A percentile compares a stretch with the other conserved stretches of the same genome.
These are phyloP conservation scores for Schizopygopsis malacanthus DNA, from an alignment of 2,797 vertebrate genomes.

Conservation along the genomic window DNA sequence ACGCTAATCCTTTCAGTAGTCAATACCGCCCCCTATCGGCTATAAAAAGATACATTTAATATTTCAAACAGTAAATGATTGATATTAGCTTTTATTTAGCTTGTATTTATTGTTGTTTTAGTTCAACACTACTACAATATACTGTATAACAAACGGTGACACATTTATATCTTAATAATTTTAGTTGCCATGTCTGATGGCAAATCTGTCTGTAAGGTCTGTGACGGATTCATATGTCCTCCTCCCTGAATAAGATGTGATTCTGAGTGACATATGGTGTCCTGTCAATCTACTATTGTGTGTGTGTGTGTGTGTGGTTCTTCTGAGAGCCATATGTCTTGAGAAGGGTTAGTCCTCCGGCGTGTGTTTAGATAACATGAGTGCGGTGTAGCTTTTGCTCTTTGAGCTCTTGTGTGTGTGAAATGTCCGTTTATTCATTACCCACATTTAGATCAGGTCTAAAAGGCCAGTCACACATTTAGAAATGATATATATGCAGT, in stretches of 20 bases:
- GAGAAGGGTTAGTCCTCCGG: slow-evolving; percentile 16
- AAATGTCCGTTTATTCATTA: slow-evolving; percentile 47
- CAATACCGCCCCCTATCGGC: slow-evolving; percentile 65
- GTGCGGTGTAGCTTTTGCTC: slow-evolving; percentile 40
- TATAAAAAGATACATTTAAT: neutral
- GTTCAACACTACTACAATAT: neutral
- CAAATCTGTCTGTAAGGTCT: neutral
- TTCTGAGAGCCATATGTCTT: slow-evolving; percentile 38
- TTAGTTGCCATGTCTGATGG: neutral
- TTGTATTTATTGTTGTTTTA: neutral
- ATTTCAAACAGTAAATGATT: neutral
- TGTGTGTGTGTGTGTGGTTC: slow-evolving; percentile 34
- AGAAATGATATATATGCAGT: slow-evolving; percentile 17
- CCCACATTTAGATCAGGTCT: slow-evolving; percentile 34
- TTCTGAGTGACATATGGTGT: slow-evolving; percentile 50
- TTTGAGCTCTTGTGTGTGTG: slow-evolving; percentile 24
- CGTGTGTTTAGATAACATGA: slow-evolving; percentile 45
- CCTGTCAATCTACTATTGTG: slow-evolving; percentile 16
- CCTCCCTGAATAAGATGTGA: slow-evolving; percentile 10
- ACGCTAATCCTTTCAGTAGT: slow-evolving; percentile 50
- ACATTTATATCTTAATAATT: neutral
- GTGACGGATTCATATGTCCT: neutral
- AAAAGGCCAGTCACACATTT: slow-evolving; percentile 35
- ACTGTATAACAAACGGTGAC: neutral
- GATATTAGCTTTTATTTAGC: too few species aligned